Evolutionary conservation across 2,888 invertebrate genomes (phyloP).

Genomic region (Mimas tiliae): DNA sequence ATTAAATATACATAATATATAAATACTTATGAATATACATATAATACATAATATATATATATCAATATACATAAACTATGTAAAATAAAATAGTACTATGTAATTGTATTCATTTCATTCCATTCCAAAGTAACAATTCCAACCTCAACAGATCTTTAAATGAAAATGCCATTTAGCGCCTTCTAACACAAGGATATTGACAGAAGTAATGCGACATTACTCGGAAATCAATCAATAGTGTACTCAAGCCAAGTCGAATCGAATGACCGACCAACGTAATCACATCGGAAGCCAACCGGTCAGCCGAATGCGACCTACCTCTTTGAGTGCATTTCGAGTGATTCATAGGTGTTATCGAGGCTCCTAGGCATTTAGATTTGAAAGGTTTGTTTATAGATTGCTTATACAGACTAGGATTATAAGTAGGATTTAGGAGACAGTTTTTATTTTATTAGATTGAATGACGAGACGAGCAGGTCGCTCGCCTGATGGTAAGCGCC

Average conservation of each 20-base stretch:
- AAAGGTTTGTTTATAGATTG: neutral
- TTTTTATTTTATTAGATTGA: too few species aligned
- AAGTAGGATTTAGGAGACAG: too few species aligned
- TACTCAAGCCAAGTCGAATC: slow-evolving; percentile 64
- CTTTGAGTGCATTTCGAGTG: slow-evolving; percentile 49
- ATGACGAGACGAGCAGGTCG: too few species aligned
- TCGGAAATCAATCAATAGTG: slow-evolving; percentile 41
- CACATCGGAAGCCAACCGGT: slow-evolving; percentile 58
- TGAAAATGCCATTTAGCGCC: neutral
- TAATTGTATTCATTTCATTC: too few species aligned
- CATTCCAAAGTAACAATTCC: too few species aligned
- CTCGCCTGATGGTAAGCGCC: too few species aligned
- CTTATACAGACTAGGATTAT: neutral
- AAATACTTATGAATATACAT: too few species aligned
- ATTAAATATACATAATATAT: too few species aligned
- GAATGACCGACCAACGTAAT: slow-evolving; percentile 71
- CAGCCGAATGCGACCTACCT: slow-evolving; percentile 54
- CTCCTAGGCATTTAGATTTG: neutral
- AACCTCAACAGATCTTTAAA: neutral
- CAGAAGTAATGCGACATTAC: slow-evolving; percentile 23
- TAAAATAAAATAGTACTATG: too few species aligned
- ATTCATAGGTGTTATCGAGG: neutral
- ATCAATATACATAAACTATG: too few species aligned
- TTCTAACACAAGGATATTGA: slow-evolving; percentile 12
- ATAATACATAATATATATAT: too few species aligned